Evolutionary conservation across 2,113 vertebrate genomes (phyloP).

Genomic region (Cairina moschata): DNA sequence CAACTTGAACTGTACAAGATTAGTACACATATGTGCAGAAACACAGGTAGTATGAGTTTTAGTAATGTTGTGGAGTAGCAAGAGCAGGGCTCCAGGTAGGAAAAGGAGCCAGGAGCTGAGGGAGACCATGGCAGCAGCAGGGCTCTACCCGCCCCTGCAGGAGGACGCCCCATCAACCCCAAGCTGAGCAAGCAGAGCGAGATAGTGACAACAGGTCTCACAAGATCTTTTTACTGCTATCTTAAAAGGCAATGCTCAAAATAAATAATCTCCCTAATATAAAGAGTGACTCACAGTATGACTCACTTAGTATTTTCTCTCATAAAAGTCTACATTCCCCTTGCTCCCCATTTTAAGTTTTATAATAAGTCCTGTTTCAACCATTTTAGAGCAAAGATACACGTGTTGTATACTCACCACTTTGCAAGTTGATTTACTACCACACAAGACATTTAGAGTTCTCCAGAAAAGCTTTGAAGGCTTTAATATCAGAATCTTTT

Average conservation of each 20-base stretch:
- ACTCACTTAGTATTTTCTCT: background rate
- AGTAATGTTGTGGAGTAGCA: background rate
- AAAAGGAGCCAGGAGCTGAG: background rate
- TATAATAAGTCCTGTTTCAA: background rate
- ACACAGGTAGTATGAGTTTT: background rate
- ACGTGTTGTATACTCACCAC: background rate
- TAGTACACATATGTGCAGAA: background rate
- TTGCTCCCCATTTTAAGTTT: background rate
- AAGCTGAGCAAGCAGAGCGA: background rate
- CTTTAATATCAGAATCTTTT: slow-evolving; percentile 60
- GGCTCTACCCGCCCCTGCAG: background rate
- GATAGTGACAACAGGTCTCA: background rate
- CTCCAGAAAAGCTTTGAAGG: slow-evolving; percentile 30
- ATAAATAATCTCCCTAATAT: background rate
- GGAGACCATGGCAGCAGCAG: background rate
- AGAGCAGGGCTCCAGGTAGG: background rate
- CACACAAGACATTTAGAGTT: slow-evolving; percentile 15
- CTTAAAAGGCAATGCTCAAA: background rate
- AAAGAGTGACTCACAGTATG: background rate
- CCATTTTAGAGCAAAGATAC: background rate
- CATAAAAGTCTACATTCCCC: background rate
- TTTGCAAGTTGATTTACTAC: slow-evolving; percentile 51
- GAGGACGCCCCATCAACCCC: background rate
- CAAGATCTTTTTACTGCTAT: background rate
- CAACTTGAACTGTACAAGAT: background rate